Evolutionary conservation across 2,113 vertebrate genomes (phyloP).

Genomic region (Pachypanchax playfairii): DNA sequence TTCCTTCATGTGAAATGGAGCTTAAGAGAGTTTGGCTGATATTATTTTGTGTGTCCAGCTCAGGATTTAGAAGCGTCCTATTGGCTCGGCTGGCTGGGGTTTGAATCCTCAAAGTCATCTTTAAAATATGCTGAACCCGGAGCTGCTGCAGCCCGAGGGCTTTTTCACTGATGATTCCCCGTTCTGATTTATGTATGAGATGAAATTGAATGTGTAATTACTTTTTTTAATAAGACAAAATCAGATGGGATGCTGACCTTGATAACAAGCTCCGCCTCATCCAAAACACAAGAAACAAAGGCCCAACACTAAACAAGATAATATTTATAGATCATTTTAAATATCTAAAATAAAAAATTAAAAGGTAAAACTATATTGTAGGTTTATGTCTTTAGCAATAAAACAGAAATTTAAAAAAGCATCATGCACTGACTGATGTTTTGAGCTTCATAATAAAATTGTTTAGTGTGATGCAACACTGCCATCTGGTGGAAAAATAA

Average conservation of each 20-base stretch:
- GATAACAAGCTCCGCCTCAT: background rate
- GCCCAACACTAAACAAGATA: background rate
- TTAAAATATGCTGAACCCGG: slow-evolving; percentile 2
- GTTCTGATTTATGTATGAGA: background rate
- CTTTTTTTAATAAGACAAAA: background rate
- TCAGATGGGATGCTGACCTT: background rate
- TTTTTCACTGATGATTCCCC: background rate
- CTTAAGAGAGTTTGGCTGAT: slow-evolving; percentile 8
- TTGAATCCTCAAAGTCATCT: slow-evolving; percentile 13
- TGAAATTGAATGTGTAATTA: background rate
- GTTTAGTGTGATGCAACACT: slow-evolving; percentile 30
- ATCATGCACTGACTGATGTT: background rate
- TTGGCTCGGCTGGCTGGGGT: background rate
- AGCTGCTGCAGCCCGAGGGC: background rate
- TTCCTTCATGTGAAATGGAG: slow-evolving; percentile 14
- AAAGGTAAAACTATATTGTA: background rate
- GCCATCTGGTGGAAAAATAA: slow-evolving; percentile 66
- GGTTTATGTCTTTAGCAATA: no score
- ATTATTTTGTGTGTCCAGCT: background rate
- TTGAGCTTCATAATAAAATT: background rate
- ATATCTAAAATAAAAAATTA: background rate
- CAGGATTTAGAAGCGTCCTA: slow-evolving; percentile 7
- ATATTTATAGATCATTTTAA: background rate
- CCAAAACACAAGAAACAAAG: background rate
- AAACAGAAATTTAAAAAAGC: background rate